These are phyloP conservation scores for Calcarius lapponicus DNA, from an alignment of 2,797 vertebrate species.

Conservation along the genomic window DNA sequence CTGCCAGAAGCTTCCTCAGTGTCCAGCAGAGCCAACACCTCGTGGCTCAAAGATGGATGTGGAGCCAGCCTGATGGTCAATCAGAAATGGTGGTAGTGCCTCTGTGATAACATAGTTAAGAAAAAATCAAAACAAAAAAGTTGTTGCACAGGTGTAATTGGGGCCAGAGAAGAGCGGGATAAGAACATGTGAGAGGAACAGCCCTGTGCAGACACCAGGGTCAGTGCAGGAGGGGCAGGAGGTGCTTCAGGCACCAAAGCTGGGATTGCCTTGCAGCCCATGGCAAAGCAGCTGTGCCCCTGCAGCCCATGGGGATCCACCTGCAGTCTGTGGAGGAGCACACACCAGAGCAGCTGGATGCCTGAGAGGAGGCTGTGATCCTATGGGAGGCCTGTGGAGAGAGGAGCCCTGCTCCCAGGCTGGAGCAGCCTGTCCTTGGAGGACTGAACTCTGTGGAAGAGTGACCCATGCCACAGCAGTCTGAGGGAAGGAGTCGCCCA, in stretches of 20 bases:
- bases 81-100: not conserved
- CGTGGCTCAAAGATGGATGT: not conserved
- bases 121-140: not conserved
- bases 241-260: not conserved
- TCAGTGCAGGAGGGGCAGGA: not conserved
- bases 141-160: not conserved
- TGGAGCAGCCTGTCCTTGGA: too few species aligned
- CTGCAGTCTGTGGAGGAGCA: accelerated
- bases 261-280: too few species aligned
- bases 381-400: accelerated
- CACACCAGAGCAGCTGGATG: not conserved
- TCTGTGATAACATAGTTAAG: not conserved
- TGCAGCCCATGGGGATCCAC: not conserved
- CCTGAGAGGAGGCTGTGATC: accelerated
- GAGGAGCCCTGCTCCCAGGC: not conserved
- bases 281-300: not conserved
- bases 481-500: accelerated
- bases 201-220: not conserved
- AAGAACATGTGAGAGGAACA: not conserved
- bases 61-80: not conserved
- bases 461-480: not conserved
- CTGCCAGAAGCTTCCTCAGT: not conserved
- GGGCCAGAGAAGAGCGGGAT: accelerated
- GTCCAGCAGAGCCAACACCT: not conserved
- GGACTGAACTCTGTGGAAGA: too few species aligned